Percentiles rank a stretch among this genome's conserved stretches.
Evolutionary conservation across 2,797 vertebrate species (phyloP).

Genomic region (Hemibagrus guttatus): DNA sequence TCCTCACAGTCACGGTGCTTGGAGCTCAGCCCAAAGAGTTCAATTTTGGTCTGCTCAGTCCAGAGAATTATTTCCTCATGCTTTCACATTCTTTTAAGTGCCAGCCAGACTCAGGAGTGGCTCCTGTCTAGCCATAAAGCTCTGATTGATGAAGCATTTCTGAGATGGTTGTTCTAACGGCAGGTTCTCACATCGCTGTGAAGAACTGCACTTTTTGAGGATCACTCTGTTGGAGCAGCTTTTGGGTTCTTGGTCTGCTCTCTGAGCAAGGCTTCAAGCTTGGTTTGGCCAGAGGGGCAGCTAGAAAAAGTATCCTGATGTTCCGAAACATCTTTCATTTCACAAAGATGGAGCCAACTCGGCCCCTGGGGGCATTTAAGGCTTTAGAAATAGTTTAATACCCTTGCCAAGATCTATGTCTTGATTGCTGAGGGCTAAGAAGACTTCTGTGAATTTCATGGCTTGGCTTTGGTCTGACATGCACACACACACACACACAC

Average conservation of each 20-base stretch:
- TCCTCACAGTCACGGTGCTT: not conserved
- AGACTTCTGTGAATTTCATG: not conserved
- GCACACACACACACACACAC: not conserved
- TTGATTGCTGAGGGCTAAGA: not conserved
- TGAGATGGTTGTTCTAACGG: not conserved
- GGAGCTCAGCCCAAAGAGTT: not conserved
- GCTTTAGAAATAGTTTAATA: conserved; percentile 1
- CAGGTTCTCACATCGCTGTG: not conserved
- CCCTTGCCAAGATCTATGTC: not conserved
- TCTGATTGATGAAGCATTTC: not conserved
- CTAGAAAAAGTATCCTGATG: not conserved
- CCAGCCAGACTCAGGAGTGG: not conserved
- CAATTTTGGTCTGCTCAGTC: not conserved
- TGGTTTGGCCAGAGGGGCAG: not conserved
- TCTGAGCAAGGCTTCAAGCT: not conserved
- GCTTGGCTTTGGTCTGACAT: not conserved
- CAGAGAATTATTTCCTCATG: not conserved
- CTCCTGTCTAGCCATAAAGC: not conserved
- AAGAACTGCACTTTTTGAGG: not conserved
- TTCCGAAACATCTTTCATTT: no score
- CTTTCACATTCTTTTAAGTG: not conserved
- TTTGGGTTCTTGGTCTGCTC: not conserved
- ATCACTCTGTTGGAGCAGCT: not conserved
- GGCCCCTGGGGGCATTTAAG: not conserved
- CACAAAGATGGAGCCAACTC: not conserved